A percentile compares a stretch with the other conserved stretches of the same genome.
Evolutionary conservation across 2,888 invertebrate species (phyloP).

Genomic region (Pristionchus entomophagus): DNA sequence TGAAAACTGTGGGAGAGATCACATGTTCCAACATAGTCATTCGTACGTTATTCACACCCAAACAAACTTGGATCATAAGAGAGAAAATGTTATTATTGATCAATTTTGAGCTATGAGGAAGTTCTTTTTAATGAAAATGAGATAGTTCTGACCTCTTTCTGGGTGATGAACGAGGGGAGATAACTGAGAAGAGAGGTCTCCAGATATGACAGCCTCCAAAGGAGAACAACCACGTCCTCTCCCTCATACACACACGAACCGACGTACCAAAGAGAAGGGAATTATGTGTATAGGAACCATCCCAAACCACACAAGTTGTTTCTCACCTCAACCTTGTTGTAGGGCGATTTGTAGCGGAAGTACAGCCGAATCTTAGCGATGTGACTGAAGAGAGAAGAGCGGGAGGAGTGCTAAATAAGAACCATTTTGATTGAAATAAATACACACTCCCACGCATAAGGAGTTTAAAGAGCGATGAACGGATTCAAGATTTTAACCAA

Average conservation of each 20-base stretch:
- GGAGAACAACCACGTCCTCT: constrained; percentile 67
- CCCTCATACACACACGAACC: constrained; percentile 70
- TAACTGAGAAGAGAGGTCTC: constrained; percentile 64
- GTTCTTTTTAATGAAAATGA: too few relatives aligned
- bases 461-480: background rate
- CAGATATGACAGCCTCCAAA: constrained; percentile 66
- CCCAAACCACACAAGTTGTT: background rate
- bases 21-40: too few relatives aligned
- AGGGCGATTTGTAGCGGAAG: constrained; percentile 69
- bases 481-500: background rate
- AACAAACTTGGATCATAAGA: too few relatives aligned
- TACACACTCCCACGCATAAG: too few relatives aligned
- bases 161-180: constrained; percentile 67
- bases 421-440: background rate
- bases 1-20: too few relatives aligned
- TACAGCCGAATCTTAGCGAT: constrained; percentile 70
- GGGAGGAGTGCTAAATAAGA: constrained; percentile 3
- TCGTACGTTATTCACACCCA: too few relatives aligned
- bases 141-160: constrained; percentile 56
- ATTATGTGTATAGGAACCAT: background rate
- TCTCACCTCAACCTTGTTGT: constrained; percentile 68
- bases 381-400: constrained; percentile 55
- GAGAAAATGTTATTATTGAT: too few relatives aligned
- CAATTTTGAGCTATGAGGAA: too few relatives aligned
- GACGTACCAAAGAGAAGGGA: constrained; percentile 54